Base-by-base conservation (phyloP, 2,888 invertebrate species). In the Lepetodrilus schrolli region DNA sequence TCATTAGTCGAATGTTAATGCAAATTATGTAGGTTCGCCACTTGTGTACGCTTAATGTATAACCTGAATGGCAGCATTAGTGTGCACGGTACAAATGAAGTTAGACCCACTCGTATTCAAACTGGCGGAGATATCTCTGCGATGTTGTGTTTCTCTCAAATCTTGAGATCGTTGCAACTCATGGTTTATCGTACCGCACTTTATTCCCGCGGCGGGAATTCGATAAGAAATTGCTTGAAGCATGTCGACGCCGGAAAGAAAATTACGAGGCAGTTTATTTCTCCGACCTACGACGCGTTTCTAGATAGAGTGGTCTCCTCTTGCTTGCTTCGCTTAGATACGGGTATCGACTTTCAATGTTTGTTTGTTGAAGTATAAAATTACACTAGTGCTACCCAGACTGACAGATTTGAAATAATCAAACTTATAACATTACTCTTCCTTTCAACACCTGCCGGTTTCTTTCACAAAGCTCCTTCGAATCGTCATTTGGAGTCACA, bases 331-430 rank as follows among this genome's bases (percentile, higher is more conserved):
- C 58, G 26, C 58, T 30, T 17, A 26, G n/a, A n/a, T 58, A 30
- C 34, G 13, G 26, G 34, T 26, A 43, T 58, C 58, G 4, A 13
- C 43, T 43, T 43, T 7, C 43, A 10, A 13, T 58, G 58, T 58
- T 58, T 58, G 34, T 58, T 58, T 58, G 58, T 10, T n/a, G 10
- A 30, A 13, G 17, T 58, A 58, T 58, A 23, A 34, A 58, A 17
- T 58, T 51, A 17, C 58, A 3, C 34, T 30, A 8, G 10, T 13
- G 13, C 10, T 30, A 5, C 17, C 17, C 7, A 30, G 58, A 58
- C 34, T 58, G 58, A 30, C 58, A 58, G 30, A 58, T 58, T 58
- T 58, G 58, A 58, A 58, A 58, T 58, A 58, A 58, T 58, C 58
- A 58, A 58, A 10, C 58, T 30, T 58, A 23, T 34, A 8, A 30